Evolutionary conservation across 2,113 vertebrate species (phyloP).

Genomic region (Paedocypris sp.): DNA sequence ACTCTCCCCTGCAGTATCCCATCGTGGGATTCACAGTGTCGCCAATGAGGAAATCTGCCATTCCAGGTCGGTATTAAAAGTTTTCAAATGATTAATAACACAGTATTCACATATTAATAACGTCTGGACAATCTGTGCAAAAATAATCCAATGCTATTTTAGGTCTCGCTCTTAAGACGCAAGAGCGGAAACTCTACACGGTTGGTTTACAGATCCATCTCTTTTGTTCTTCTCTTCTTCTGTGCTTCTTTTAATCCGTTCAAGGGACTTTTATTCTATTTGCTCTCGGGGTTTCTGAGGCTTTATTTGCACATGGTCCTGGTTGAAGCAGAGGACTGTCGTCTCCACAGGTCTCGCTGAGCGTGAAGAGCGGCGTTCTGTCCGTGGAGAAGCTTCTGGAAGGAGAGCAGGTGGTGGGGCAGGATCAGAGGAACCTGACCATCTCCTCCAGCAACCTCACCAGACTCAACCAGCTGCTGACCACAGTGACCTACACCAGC

Average conservation of each 20-base stretch:
- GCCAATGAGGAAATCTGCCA: background rate
- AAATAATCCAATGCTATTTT: background rate
- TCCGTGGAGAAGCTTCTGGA: conserved; percentile 28
- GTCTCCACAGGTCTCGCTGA: conserved; percentile 44
- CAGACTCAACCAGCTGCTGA: conserved; percentile 48
- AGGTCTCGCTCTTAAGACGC: background rate
- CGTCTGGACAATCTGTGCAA: too few species aligned
- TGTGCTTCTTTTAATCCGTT: background rate
- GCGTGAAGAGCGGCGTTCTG: conserved; percentile 47
- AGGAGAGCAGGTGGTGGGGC: conserved; percentile 35
- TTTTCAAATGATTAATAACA: too few species aligned
- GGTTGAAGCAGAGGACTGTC: background rate
- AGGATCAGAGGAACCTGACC: conserved; percentile 39
- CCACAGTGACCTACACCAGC: conserved; percentile 53
- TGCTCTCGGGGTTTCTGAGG: background rate
- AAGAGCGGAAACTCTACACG: background rate
- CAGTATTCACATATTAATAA: too few species aligned
- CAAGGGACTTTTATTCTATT: too few species aligned
- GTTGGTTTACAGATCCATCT: background rate
- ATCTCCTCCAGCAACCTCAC: conserved; percentile 36
- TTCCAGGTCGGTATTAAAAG: background rate
- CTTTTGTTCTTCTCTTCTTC: background rate
- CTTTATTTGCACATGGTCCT: background rate
- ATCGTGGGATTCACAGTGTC: background rate
- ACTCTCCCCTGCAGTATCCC: background rate